Conservation (phyloP, 2,113 vertebrate species). For the Nesoenas mayeri region DNA sequence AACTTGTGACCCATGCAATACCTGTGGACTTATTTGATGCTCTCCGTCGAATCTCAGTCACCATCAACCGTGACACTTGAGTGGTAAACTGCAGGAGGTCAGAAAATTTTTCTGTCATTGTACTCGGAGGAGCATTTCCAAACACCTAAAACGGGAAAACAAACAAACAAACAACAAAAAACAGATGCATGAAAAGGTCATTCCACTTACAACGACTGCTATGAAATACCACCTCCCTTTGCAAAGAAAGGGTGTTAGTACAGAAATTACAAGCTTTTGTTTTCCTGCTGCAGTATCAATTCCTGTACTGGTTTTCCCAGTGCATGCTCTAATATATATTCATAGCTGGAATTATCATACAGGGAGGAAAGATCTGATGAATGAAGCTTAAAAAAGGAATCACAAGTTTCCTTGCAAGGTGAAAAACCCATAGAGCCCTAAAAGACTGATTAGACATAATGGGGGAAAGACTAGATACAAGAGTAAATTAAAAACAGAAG, state of each 20-base stretch:
- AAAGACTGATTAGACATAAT: background rate
- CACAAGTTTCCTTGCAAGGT: background rate
- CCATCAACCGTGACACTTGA: slow-evolving; percentile 97
- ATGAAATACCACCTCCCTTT: background rate
- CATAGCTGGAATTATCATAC: background rate
- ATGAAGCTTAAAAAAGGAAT: background rate
- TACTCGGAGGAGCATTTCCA: slow-evolving; percentile 93
- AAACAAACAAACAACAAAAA: background rate
- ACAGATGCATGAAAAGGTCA: background rate
- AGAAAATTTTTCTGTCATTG: slow-evolving; percentile 97
- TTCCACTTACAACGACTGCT: background rate
- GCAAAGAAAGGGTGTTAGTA: background rate
- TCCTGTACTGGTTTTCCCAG: background rate
- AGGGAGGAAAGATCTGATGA: background rate
- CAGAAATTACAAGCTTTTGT: background rate
- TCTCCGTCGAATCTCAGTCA: slow-evolving; percentile 96
- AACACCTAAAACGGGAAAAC: slow-evolving; percentile 83
- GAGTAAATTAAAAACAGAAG: background rate
- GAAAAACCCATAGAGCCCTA: background rate
- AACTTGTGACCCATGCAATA: slow-evolving; percentile 33
- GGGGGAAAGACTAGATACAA: background rate
- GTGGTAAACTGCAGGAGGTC: slow-evolving; percentile 99
- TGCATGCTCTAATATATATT: background rate
- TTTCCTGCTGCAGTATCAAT: background rate
- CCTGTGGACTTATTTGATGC: slow-evolving; percentile 99